Evolutionary conservation across 2,797 vertebrate species (phyloP), one percentile per base, ranked within the genome.

Genomic region (Calcarius lapponicus): DNA sequence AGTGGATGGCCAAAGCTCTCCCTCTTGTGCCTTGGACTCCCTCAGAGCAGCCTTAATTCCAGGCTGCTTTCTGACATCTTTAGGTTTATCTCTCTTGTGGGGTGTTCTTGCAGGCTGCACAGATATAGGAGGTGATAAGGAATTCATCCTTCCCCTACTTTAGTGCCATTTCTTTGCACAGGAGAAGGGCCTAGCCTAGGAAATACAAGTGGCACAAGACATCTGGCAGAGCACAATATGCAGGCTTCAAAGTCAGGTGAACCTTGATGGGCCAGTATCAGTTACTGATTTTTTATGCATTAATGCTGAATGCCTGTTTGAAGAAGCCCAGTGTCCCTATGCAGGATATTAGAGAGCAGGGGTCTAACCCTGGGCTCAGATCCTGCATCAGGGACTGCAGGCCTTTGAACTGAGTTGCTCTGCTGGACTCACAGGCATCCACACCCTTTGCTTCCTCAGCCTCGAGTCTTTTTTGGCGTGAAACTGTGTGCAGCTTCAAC

Each of bases 11-110:
- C 47, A 21, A 31, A 72, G 54, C 19, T 71, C 64, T 38, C n/a
- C 34, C 34, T 73, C 29, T 38, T 20, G 12, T 43, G 15, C 40
- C 69, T 42, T 2, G 0, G 16, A 50, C 40, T 75, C 54, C 16
- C 45, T 88, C 1, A 0, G 34, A 50, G 47, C 43, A 82, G 43
- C 51, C 25, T 43, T 47, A 24, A 18, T 72, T 64, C 54, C 38
- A 66, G 76, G 38, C 86, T 86, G 47, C 66, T 88, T 74, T 80
- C 57, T 74, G 36, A 56, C 16, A 19, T 29, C 54, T 78, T 61
- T 13, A 32, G n/a, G 21, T 38, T 80, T 66, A 4, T 56, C 17
- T 45, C 9, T 22, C 12, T 79, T 21, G 38, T 1, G 1, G 0
- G 2, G 43, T 36, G 47, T 60, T 70, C 31, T 67, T 67, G 16